Evolutionary conservation across 1,140 invertebrate genomes (phyloP).

Genomic region (Pseudoatta argentina): DNA sequence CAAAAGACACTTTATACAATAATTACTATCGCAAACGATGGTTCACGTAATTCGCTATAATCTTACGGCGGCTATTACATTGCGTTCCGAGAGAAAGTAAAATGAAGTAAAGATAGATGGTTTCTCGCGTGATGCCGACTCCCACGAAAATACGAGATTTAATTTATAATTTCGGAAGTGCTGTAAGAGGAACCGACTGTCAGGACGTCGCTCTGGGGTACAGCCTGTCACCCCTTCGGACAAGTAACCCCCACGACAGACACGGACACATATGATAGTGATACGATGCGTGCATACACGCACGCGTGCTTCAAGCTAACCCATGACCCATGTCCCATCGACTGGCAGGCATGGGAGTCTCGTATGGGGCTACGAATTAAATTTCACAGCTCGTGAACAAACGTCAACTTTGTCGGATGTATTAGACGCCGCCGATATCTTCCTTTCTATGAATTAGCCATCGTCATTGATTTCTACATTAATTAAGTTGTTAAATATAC

Average conservation of each 20-base stretch:
- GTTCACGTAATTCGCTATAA: slow-evolving; percentile 8
- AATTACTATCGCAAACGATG: background rate
- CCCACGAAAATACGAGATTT: slow-evolving; percentile 76
- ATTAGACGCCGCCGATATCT: slow-evolving; percentile 75
- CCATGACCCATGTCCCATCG: slow-evolving; percentile 68
- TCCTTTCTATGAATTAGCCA: slow-evolving; percentile 33
- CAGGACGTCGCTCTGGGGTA: slow-evolving; percentile 65
- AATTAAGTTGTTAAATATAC: slow-evolving; percentile 19
- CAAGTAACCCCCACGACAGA: slow-evolving; percentile 69
- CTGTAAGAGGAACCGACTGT: slow-evolving; percentile 74
- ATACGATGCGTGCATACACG: slow-evolving; percentile 41
- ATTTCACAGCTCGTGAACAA: slow-evolving; percentile 81
- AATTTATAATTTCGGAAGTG: slow-evolving; percentile 84
- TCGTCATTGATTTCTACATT: slow-evolving; percentile 25
- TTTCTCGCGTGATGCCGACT: slow-evolving; percentile 45
- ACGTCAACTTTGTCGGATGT: slow-evolving; percentile 73
- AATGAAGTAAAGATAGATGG: background rate
- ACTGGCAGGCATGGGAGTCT: slow-evolving; percentile 67
- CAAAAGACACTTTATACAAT: background rate
- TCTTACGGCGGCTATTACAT: background rate
- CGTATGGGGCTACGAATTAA: slow-evolving; percentile 77
- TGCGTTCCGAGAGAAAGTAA: background rate
- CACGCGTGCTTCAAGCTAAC: slow-evolving; percentile 54
- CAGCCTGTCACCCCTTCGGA: slow-evolving; percentile 63
- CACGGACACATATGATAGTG: slow-evolving; percentile 62